Base-by-base conservation (phyloP, 2,888 invertebrate genomes). In the Lasioglossum vierecki region DNA sequence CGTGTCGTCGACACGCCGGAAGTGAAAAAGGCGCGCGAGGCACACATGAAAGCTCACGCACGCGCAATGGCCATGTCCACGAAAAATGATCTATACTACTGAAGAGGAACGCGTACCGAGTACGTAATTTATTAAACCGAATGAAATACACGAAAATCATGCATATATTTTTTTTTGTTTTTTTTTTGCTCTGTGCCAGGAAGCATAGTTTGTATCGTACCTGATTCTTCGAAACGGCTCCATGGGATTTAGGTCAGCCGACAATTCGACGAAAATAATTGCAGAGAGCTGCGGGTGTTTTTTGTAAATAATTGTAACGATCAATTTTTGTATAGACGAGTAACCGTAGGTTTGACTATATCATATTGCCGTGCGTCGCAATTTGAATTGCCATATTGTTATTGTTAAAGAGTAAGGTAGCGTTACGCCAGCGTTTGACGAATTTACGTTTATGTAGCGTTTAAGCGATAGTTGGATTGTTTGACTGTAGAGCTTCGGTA, bases 1-100 rank as follows among this genome's bases (percentile, higher is more conserved):
- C 89, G 89, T 9, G 92, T 92, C 44, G 44, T 92, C 30, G 92
- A 92, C 60, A 92, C 92, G 0, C 88, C 88, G 46, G 92, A 92
- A 80, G 92, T 92, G 13, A 82, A 79, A 13, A 81, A 84, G 26
- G 92, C 92, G 2, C 89, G 90, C 18, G 91, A 89, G 8, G 90
- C 91, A 0, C 92, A 92, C 70, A 76, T 92, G 85, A 90, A 91
- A 4, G 91, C 91, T 5, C 91, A 90, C 75, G 92, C 91, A 0
- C 89, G 91, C 18, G 93, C 93, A 0, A 68, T 88, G 0, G 87
- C 90, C 6, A 72, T 92, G n/a, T 83, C 91, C 4, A 85, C 89
- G n/a, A 91, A 89, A 9, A 89, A 87, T 26, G 49, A 70, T 84
- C 73, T 85, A 57, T 88, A 87, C 74, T 88, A 91, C 71, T 86